Conservation (phyloP, 2,797 vertebrate genomes). For the Hozukius guyotensis region DNA sequence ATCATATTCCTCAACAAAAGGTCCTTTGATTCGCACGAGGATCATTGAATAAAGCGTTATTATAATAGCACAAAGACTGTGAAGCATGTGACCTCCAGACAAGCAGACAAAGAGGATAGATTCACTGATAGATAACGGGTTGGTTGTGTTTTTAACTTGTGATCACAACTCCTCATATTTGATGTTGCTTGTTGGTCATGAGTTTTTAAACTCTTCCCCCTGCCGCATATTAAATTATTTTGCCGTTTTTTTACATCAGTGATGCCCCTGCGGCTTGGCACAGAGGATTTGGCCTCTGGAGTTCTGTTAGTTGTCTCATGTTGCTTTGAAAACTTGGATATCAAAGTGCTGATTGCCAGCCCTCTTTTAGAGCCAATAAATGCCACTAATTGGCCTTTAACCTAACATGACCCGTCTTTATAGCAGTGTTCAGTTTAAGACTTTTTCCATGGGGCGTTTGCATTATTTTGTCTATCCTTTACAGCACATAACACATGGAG, state of each 20-base stretch:
- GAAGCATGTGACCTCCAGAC: conserved; percentile 29
- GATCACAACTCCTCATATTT: neutral
- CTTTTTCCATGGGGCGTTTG: neutral
- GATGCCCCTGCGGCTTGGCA: conserved; percentile 4
- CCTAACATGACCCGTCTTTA: neutral
- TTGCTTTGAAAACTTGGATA: conserved; percentile 21
- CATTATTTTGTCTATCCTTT: neutral
- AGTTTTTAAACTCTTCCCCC: neutral
- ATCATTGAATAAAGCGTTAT: conserved; percentile 31
- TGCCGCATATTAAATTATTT: neutral
- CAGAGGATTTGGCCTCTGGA: conserved; percentile 1
- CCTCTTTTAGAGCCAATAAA: conserved; percentile 14
- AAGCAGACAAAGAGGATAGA: neutral
- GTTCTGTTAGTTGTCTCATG: neutral
- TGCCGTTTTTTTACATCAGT: neutral
- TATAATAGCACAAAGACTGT: neutral
- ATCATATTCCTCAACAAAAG: conserved; percentile 32
- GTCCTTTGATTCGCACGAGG: conserved; percentile 28
- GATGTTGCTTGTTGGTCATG: neutral
- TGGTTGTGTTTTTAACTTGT: neutral
- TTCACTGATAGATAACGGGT: neutral
- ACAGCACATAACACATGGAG: neutral
- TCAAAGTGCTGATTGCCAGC: conserved; percentile 6
- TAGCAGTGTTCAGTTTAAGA: neutral
- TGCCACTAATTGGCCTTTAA: conserved; percentile 14